A percentile compares a stretch with the other conserved stretches of the same genome.
phyloP scores from a whole-genome alignment of 2,797 vertebrate genomes.

The Anguilla marmorata region DNA sequence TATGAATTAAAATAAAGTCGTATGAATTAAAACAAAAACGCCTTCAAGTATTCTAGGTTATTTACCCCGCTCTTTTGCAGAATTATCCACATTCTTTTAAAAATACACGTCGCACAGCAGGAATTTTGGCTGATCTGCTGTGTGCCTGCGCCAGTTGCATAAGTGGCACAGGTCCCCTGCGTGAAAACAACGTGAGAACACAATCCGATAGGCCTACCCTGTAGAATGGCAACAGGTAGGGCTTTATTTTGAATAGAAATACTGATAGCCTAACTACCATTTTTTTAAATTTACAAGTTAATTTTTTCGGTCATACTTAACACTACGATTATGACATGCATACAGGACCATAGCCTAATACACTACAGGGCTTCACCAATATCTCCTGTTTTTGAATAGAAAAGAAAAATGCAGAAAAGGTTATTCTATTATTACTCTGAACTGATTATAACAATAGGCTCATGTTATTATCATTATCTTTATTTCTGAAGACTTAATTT shows the following conservation, averaged over 20 bases:
- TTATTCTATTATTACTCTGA: background rate
- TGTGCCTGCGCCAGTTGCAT: too few species aligned
- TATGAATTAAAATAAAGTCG: too few species aligned
- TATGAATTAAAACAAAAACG: too few species aligned
- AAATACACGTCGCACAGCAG: too few species aligned
- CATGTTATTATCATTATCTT: background rate
- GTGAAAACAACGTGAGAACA: background rate
- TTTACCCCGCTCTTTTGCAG: too few species aligned
- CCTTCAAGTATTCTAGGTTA: too few species aligned
- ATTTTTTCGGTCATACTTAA: background rate
- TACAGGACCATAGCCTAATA: background rate
- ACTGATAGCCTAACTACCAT: too few species aligned
- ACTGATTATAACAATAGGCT: background rate
- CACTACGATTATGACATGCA: background rate
- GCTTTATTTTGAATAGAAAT: background rate
- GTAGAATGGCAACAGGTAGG: background rate
- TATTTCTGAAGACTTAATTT: background rate
- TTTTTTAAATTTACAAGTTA: too few species aligned
- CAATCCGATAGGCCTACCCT: background rate
- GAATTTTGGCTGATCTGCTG: too few species aligned
- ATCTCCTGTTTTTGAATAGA: background rate
- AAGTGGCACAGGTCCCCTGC: too few species aligned
- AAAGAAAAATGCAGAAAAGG: background rate
- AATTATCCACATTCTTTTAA: too few species aligned
- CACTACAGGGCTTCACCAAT: background rate